Percentiles rank a stretch among this genome's conserved stretches.
Conservation (phyloP, 2,113 vertebrate genomes). For the Eulacestoma nigropectus region DNA sequence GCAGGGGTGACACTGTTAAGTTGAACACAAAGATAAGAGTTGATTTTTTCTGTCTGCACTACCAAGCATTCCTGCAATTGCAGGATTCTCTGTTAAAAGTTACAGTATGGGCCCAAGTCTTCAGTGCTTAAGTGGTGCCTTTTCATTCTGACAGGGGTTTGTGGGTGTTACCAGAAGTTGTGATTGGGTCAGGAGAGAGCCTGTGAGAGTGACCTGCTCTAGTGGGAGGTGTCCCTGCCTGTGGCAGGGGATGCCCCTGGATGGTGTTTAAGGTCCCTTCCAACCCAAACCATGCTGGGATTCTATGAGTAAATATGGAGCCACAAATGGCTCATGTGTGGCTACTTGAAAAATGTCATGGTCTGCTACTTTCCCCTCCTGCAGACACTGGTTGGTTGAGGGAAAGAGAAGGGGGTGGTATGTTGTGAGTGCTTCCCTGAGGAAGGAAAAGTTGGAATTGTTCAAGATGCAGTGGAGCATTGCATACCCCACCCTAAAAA, state of each 20-base stretch:
- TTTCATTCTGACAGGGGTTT: background rate
- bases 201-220: background rate
- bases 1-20: accelerated
- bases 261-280: background rate
- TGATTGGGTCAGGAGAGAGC: background rate
- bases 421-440: background rate
- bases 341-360: background rate
- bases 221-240: background rate
- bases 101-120: too few relatives aligned
- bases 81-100: background rate
- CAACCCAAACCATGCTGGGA: background rate
- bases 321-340: background rate
- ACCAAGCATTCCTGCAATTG: background rate
- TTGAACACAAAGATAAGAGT: background rate
- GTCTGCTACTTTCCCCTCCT: background rate
- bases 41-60: background rate
- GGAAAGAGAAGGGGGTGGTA: too few relatives aligned
- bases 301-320: background rate
- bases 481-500: background rate
- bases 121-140: background rate
- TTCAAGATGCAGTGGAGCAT: background rate
- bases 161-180: background rate
- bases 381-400: background rate
- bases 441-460: background rate
- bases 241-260: background rate